These are phyloP conservation scores for Sebastes dallii DNA, from an alignment of 2,797 vertebrate genomes.

Conservation along the genomic window DNA sequence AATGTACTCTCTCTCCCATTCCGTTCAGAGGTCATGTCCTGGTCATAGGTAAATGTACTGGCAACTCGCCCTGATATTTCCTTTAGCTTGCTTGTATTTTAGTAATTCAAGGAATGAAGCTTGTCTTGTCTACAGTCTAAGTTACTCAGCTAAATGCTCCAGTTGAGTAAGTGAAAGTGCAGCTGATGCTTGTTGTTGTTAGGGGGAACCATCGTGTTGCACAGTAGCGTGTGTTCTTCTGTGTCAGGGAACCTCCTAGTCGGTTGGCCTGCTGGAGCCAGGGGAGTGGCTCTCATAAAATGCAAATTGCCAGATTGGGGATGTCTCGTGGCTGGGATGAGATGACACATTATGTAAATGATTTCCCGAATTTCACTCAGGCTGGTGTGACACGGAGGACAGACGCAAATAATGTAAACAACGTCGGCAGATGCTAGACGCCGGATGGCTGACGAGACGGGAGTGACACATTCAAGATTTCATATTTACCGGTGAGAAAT, in stretches of 20 bases:
- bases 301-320: conserved; percentile 43
- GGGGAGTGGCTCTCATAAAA: conserved; percentile 33
- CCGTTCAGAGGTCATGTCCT: neutral
- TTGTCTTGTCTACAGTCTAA: neutral
- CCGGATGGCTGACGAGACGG: conserved; percentile 25
- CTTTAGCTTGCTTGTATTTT: neutral
- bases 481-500: conserved; percentile 60
- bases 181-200: neutral
- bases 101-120: neutral
- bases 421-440: conserved; percentile 15
- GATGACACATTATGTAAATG: conserved; percentile 68
- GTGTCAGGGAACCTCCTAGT: neutral
- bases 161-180: neutral
- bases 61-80: neutral
- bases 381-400: conserved; percentile 37
- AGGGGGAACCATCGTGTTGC: neutral
- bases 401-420: conserved; percentile 56
- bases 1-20: neutral
- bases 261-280: conserved; percentile 8
- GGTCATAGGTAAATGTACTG: too few species aligned
- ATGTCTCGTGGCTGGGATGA: conserved; percentile 38
- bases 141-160: neutral
- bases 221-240: neutral
- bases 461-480: conserved; percentile 57
- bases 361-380: conserved; percentile 29